Conservation (phyloP, 2,113 vertebrate genomes). For the Danionella cerebrum region DNA sequence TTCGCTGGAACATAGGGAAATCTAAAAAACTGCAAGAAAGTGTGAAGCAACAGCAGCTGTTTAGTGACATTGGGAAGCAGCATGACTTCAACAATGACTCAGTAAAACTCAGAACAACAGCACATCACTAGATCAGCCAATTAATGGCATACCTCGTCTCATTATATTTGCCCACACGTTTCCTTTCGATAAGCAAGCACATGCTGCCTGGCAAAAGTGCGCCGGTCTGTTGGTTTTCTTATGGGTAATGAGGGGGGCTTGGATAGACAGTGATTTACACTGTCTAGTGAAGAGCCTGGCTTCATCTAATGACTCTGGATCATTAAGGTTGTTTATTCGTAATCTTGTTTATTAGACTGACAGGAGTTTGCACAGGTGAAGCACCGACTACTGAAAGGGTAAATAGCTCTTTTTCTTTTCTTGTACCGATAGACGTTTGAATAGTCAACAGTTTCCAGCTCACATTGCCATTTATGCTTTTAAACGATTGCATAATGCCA, state of each 20-base stretch:
- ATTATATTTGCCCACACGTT: background rate
- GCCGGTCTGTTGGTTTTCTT: background rate
- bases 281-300: background rate
- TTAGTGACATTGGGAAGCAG: background rate
- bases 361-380: background rate
- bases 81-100: background rate
- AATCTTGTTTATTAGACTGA: background rate
- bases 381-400: background rate
- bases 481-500: too few species aligned
- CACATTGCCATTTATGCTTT: too few species aligned
- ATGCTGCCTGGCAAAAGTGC: background rate
- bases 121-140: background rate
- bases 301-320: background rate
- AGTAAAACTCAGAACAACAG: background rate
- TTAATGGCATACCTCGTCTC: background rate
- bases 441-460: too few species aligned
- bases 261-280: background rate
- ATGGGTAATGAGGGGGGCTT: background rate
- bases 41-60: background rate
- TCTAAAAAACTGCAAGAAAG: background rate
- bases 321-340: background rate
- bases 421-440: background rate
- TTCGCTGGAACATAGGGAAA: background rate
- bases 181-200: background rate
- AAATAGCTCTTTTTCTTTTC: background rate